Evolutionary conservation across 2,888 invertebrate genomes (phyloP).

Genomic region (Incurvaria masculella): DNA sequence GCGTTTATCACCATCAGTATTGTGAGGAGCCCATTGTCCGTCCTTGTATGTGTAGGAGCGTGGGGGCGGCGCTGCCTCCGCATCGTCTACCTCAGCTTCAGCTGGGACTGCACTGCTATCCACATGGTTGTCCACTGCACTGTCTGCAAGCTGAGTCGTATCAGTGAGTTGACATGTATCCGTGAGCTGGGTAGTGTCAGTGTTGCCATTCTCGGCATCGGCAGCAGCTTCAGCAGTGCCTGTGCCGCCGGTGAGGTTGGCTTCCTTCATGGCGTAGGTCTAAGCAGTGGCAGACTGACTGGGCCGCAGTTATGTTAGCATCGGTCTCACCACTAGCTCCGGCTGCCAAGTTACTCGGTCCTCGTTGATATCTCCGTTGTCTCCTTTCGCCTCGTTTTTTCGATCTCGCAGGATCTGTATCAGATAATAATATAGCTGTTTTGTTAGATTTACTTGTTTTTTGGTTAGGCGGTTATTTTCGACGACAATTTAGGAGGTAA

Average conservation of each 20-base stretch:
- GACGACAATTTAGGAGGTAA: not conserved
- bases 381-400: not conserved
- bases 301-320: not conserved
- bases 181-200: not conserved
- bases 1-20: slow-evolving; percentile 74
- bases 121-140: not conserved
- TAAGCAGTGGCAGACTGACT: not conserved
- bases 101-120: not conserved
- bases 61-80: not conserved
- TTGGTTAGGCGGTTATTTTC: not conserved
- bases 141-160: too few relatives aligned
- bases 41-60: not conserved
- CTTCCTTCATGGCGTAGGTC: not conserved
- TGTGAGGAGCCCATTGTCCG: slow-evolving; percentile 88
- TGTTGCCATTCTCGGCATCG: not conserved
- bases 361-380: not conserved
- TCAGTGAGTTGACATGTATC: not conserved
- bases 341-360: not conserved
- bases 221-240: not conserved
- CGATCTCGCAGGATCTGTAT: not conserved
- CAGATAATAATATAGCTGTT: not conserved
- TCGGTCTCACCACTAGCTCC: not conserved
- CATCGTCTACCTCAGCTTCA: not conserved
- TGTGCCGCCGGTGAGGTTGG: not conserved
- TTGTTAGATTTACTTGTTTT: not conserved